phyloP scores from a whole-genome alignment of 2,113 vertebrate species.

The Atherinomorus stipes region DNA sequence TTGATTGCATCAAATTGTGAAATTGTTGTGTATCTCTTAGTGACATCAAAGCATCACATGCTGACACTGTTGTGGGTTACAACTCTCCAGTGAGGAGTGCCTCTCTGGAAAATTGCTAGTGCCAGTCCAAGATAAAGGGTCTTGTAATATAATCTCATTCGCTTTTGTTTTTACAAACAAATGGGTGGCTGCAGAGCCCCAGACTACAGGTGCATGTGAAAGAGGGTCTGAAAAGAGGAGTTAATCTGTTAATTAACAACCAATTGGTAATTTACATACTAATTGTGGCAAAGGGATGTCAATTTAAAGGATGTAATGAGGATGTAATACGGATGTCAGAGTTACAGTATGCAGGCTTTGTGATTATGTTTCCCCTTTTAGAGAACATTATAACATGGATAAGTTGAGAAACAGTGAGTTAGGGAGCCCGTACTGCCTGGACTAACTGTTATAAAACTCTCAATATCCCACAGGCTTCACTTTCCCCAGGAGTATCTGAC shows the following conservation, averaged over 20 bases:
- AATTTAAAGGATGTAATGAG: background rate
- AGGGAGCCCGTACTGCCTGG: conserved; percentile 79
- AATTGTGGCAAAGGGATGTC: background rate
- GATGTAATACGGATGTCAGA: background rate
- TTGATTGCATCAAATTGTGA: conserved; percentile 24
- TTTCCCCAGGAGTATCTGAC: conserved; percentile 76
- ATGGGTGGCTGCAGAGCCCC: background rate
- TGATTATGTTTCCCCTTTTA: background rate
- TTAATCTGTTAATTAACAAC: conserved; percentile 24
- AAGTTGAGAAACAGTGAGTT: conserved; percentile 70
- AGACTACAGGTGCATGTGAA: conserved; percentile 11
- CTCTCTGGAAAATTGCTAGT: conserved; percentile 22
- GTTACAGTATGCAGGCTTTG: background rate
- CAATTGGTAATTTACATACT: conserved; percentile 5
- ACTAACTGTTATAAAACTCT: conserved; percentile 70
- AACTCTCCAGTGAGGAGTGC: conserved; percentile 11
- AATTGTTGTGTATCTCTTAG: conserved; percentile 11
- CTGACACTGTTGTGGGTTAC: conserved; percentile 18
- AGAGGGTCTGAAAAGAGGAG: conserved; percentile 8
- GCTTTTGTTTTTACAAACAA: conserved; percentile 23
- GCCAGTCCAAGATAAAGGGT: conserved; percentile 29
- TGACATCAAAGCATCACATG: background rate
- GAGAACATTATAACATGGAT: background rate
- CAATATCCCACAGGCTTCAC: conserved; percentile 73
- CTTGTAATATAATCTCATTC: conserved; percentile 10